Percentiles rank a stretch among this genome's conserved stretches.
phyloP scores from a whole-genome alignment of 2,888 invertebrate species.

The Caenorhabditis zanzibari region DNA sequence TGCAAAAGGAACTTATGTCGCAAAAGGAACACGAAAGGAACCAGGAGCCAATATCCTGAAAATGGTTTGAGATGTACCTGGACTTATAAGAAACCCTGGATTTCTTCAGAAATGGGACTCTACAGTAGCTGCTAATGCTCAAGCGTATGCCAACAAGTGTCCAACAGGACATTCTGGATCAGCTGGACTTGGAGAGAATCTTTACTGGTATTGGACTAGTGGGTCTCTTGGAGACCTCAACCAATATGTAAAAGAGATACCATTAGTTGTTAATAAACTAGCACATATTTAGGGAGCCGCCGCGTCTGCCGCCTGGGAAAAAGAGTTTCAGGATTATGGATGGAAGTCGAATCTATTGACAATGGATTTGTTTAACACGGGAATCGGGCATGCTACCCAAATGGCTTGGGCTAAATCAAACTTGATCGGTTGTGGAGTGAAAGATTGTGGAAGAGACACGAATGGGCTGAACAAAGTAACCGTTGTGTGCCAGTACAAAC shows the following conservation, averaged over 20 bases:
- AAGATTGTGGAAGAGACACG: conserved; percentile 50
- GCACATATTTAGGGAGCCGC: conserved; percentile 26
- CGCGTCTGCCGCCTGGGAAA: conserved; percentile 34
- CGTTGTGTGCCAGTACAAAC: conserved; percentile 66
- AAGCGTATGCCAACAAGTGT: conserved; percentile 50
- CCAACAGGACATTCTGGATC: conserved; percentile 56
- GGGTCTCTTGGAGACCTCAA: conserved; percentile 51
- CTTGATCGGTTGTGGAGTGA: conserved; percentile 59
- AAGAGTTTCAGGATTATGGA: conserved; percentile 54
- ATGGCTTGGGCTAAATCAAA: conserved; percentile 59
- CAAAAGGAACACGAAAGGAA: conserved; percentile 37
- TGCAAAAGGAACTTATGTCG: conserved; percentile 39
- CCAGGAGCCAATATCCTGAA: conserved; percentile 32
- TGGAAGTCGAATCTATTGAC: conserved; percentile 52
- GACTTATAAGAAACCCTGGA: too few relatives aligned
- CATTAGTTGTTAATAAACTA: background rate
- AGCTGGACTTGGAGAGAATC: conserved; percentile 57
- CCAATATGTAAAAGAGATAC: conserved; percentile 28
- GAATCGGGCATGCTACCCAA: conserved; percentile 57
- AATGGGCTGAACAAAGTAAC: conserved; percentile 62
- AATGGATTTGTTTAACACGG: conserved; percentile 44
- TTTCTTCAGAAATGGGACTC: conserved; percentile 58
- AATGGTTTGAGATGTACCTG: conserved; percentile 40
- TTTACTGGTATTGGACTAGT: conserved; percentile 55
- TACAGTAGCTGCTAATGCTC: conserved; percentile 36